phyloP scores from a whole-genome alignment of 2,888 invertebrate genomes.

The Anagyrus pseudococci region DNA sequence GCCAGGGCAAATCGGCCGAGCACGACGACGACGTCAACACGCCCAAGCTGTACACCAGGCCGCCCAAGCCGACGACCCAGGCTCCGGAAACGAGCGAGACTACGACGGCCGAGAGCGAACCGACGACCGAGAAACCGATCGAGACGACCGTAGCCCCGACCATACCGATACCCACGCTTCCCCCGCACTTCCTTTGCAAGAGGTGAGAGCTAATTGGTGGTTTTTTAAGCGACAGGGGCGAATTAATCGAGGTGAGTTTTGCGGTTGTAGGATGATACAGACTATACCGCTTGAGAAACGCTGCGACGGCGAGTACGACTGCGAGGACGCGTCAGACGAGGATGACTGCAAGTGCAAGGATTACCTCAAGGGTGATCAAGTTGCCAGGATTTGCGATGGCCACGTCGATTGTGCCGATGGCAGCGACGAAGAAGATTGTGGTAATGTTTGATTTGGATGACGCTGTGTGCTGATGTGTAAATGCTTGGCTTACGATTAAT shows the following conservation, averaged over 20 bases:
- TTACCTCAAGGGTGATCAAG: slow-evolving; percentile 65
- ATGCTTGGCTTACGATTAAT: neutral
- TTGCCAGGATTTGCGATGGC: slow-evolving; percentile 76
- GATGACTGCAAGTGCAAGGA: slow-evolving; percentile 76
- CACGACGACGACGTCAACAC: neutral
- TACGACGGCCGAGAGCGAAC: neutral
- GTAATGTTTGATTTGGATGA: too few relatives aligned
- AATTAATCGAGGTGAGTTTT: neutral
- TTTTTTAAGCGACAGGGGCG: neutral
- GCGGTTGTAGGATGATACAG: slow-evolving; percentile 72
- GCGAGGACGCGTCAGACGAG: slow-evolving; percentile 86
- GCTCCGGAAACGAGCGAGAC: neutral
- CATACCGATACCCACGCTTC: slow-evolving; percentile 10
- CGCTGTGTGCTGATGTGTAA: too few relatives aligned
- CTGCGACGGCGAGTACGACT: slow-evolving; percentile 76
- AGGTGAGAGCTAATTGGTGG: slow-evolving; percentile 12
- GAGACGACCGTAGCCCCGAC: neutral
- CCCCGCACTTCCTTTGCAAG: slow-evolving; percentile 22
- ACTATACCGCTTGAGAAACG: slow-evolving; percentile 67
- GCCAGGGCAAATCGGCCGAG: neutral
- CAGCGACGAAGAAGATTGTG: slow-evolving; percentile 78
- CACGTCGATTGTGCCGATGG: slow-evolving; percentile 75
- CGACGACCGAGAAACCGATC: neutral
- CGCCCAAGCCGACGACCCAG: neutral
- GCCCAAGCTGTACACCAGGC: too few relatives aligned